Evolutionary conservation across 2,888 invertebrate genomes (phyloP).

Genomic region (Acrocyrtus sp.): DNA sequence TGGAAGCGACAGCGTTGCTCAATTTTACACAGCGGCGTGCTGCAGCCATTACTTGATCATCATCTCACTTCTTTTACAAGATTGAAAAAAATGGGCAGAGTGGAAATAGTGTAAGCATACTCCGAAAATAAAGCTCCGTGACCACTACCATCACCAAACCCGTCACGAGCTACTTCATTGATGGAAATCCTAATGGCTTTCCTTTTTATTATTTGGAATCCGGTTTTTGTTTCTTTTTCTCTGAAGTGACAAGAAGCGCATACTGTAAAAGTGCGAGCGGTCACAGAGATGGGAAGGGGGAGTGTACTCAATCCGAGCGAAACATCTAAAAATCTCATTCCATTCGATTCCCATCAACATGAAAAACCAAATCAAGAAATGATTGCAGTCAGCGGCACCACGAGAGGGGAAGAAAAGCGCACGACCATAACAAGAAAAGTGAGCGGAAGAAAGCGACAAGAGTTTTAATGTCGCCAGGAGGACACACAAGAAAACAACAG

Average conservation of each 20-base stretch:
- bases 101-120: not conserved
- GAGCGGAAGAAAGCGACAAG: too few relatives aligned
- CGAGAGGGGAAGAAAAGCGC: too few relatives aligned
- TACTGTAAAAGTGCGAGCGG: not conserved
- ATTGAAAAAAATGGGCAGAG: not conserved
- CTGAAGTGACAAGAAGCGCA: not conserved
- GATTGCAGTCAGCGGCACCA: too few relatives aligned
- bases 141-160: constrained; percentile 9
- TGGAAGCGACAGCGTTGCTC: not conserved
- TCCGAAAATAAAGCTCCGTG: too few relatives aligned
- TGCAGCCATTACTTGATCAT: not conserved
- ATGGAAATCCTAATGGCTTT: constrained; percentile 25
- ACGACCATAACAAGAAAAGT: too few relatives aligned
- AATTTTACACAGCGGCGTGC: not conserved
- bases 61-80: not conserved
- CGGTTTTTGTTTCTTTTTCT: not conserved
- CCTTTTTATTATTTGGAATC: not conserved
- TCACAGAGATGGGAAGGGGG: not conserved
- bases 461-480: too few relatives aligned
- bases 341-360: not conserved
- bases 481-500: too few relatives aligned
- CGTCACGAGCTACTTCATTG: constrained; percentile 25
- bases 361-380: too few relatives aligned
- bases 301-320: not conserved
- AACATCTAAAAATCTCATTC: not conserved